phyloP scores from a whole-genome alignment of 2,888 invertebrate species.

The Trichogramma dendrolimi region DNA sequence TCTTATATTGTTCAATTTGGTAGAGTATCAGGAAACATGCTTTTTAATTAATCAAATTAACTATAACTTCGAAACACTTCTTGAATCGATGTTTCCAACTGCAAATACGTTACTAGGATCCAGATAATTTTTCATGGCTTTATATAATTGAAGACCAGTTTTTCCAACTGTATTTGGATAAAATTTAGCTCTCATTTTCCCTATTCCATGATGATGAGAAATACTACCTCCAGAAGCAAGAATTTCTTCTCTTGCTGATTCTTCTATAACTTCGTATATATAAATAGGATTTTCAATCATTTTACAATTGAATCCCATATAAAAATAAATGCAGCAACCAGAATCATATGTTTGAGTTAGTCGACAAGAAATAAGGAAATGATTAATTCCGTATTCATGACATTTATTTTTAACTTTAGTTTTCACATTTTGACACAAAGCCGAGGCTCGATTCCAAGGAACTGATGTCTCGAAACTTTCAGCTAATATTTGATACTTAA shows the following conservation, averaged over 20 bases:
- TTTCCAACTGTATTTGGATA: constrained; percentile 79
- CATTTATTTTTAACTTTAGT: constrained; percentile 68
- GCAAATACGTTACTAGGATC: constrained; percentile 95
- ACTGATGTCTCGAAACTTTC: constrained; percentile 99
- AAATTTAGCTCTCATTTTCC: constrained; percentile 87
- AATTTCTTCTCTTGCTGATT: constrained; percentile 85
- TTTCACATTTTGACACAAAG: constrained; percentile 87
- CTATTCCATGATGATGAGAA: constrained; percentile 96
- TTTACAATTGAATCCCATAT: constrained; percentile 77
- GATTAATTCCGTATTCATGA: constrained; percentile 56
- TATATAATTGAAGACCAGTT: constrained; percentile 71
- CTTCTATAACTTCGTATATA: constrained; percentile 83
- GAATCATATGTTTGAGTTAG: constrained; percentile 97
- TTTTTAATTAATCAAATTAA: constrained; percentile 1
- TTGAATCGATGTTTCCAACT: constrained; percentile 67
- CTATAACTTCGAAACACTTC: constrained; percentile 5
- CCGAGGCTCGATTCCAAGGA: constrained; percentile 85
- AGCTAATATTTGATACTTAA: constrained; percentile 82
- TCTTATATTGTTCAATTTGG: too few relatives aligned
- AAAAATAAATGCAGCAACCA: constrained; percentile 94
- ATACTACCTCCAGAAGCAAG: constrained; percentile 85
- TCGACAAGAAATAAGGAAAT: constrained; percentile 71
- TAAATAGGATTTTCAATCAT: constrained; percentile 66
- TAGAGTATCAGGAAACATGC: constrained; percentile 18
- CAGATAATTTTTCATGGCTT: constrained; percentile 78